A percentile compares a stretch with the other conserved stretches of the same genome.
These are phyloP conservation scores for Macrotus californicus DNA, from an alignment of 2,113 vertebrate genomes.

Conservation along the genomic window DNA sequence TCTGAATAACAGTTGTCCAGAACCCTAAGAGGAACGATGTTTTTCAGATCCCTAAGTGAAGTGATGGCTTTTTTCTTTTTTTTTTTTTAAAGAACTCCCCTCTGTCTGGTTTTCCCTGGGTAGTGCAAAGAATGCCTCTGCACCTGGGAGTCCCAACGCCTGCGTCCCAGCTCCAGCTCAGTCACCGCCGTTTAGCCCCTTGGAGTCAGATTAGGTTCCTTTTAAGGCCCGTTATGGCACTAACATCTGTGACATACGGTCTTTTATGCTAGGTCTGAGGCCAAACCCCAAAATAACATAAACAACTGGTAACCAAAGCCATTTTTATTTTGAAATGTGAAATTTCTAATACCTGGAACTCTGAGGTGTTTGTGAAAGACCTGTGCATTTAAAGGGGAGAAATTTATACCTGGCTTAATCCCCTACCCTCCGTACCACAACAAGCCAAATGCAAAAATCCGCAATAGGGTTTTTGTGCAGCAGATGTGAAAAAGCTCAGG, in stretches of 20 bases:
- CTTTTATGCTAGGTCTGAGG: neutral
- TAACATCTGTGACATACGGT: neutral
- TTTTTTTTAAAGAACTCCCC: neutral
- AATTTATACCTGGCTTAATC: neutral
- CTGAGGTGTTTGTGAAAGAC: neutral
- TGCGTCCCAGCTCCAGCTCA: neutral
- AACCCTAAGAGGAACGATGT: neutral
- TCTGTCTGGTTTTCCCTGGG: neutral
- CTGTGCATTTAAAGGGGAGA: neutral
- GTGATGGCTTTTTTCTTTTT: neutral
- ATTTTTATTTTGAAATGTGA: constrained; percentile 31
- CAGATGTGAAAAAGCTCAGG: neutral
- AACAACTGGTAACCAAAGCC: neutral
- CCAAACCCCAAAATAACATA: neutral
- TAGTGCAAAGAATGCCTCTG: neutral
- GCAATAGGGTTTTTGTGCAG: neutral
- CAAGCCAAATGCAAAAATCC: neutral
- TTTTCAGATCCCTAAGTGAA: neutral
- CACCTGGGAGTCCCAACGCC: neutral
- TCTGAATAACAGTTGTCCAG: neutral
- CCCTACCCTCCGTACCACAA: neutral
- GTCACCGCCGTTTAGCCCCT: neutral
- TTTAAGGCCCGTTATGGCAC: neutral
- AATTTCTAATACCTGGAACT: neutral
- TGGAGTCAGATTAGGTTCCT: neutral